Evolutionary conservation across 2,888 invertebrate species (phyloP), one percentile per base, ranked within the genome.

Genomic region (Amiota communis): DNA sequence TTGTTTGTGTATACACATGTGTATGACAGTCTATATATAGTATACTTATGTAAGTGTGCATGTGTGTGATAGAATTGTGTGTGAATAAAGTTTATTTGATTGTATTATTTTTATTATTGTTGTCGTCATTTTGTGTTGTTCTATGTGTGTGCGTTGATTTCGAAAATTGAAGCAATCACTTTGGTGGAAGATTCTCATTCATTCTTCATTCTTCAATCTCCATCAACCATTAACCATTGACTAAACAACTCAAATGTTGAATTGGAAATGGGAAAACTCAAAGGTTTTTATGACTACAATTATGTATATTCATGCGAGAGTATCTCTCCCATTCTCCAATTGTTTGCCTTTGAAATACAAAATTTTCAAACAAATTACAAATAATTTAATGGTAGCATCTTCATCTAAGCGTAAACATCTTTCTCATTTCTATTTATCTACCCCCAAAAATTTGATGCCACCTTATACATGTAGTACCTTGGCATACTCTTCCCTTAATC

Each of bases 351-450:
- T 84, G 77, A 84, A 76, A 83, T 83, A 84, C 36, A 36, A 36
- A 36, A 83, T 84, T 84, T 83, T 83, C 82, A 76, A 81, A 84
- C 83, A 83, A 83, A 83, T 84, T 84, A 81, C 83, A 83, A 84
- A 83, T 84, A 83, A 83, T 85, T 83, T 83, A 83, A 84, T 81
- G 83, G 79, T 20, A 67, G 67, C 64, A 67, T 49, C 49, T 67
- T 51, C 67, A 67, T 64, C 47, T 47, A n/a, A 15, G 9, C 59
- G 20, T 17, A 17, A 17, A 36, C 36, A 36, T 36, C 36, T 2
- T 36, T 36, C 36, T 36, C 36, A 36, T 36, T 36, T 6, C 36
- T 6, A 36, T 36, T 1, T 36, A 36, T 36, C 36, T 36, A 36
- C 36, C 36, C 36, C 6, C 36, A 36, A 36, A n/a, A 23, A 36